Conservation (phyloP, 2,888 invertebrate genomes). For the Pherbina coryleti region DNA sequence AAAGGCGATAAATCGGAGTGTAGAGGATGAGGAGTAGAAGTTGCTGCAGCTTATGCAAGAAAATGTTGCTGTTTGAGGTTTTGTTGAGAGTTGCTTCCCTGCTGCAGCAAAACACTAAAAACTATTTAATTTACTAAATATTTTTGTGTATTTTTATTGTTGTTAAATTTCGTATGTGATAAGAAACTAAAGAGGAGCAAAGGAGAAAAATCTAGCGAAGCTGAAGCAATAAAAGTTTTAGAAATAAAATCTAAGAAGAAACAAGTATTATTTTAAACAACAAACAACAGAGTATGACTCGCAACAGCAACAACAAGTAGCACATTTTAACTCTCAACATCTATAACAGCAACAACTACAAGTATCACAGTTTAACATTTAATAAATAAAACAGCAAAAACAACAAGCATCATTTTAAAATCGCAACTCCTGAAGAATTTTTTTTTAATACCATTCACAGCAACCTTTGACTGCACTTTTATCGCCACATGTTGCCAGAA, state of each 20-base stretch:
- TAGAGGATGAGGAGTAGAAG: neutral
- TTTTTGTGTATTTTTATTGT: too few species aligned
- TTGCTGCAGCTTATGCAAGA: neutral
- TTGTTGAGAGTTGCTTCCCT: too few species aligned
- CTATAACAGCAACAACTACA: neutral
- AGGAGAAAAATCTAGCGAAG: neutral
- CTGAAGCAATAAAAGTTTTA: neutral
- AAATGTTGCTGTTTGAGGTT: neutral
- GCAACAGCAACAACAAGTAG: too few species aligned
- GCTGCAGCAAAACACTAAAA: too few species aligned
- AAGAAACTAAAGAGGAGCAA: too few species aligned
- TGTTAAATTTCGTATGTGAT: too few species aligned
- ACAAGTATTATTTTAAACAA: too few species aligned
- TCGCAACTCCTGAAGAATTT: too few species aligned
- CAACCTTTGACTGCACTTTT: neutral
- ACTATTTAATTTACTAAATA: too few species aligned
- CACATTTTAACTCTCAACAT: neutral
- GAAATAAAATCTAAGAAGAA: too few species aligned
- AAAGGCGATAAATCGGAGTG: neutral
- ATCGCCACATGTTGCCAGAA: neutral
- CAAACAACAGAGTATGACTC: too few species aligned
- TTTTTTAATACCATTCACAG: too few species aligned
- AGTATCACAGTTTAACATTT: neutral
- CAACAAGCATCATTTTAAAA: neutral
- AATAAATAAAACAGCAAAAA: neutral